Percentiles rank a stretch among this genome's conserved stretches.
phyloP scores from a whole-genome alignment of 2,888 invertebrate species.

The Polietes domitor region DNA sequence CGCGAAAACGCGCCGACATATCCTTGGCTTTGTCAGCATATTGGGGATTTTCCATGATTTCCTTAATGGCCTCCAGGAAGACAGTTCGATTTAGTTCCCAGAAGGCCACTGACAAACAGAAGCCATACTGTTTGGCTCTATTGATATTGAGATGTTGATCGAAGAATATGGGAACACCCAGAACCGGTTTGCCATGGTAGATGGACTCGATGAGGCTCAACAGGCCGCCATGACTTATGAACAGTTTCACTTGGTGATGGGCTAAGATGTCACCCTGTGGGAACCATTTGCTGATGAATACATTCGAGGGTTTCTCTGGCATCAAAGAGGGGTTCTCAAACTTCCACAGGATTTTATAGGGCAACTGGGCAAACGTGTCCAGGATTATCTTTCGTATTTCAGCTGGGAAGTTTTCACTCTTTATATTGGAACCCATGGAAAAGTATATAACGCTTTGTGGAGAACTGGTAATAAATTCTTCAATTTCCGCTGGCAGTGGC shows the following conservation, averaged over 20 bases:
- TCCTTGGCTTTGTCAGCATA: slow-evolving; percentile 67
- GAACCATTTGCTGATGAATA: slow-evolving; percentile 77
- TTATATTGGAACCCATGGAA: slow-evolving; percentile 80
- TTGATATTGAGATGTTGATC: slow-evolving; percentile 78
- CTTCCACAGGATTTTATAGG: slow-evolving; percentile 80
- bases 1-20: slow-evolving; percentile 74
- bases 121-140: slow-evolving; percentile 72
- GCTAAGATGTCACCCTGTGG: slow-evolving; percentile 79
- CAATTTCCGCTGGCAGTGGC: slow-evolving; percentile 75
- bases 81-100: slow-evolving; percentile 58
- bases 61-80: slow-evolving; percentile 67
- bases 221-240: slow-evolving; percentile 82
- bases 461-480: slow-evolving; percentile 78
- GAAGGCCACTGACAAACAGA: slow-evolving; percentile 71
- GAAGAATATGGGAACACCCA: slow-evolving; percentile 79
- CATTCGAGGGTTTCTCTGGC: slow-evolving; percentile 74
- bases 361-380: slow-evolving; percentile 68
- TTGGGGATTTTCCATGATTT: slow-evolving; percentile 69
- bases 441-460: slow-evolving; percentile 80
- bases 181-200: slow-evolving; percentile 79
- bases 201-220: slow-evolving; percentile 81
- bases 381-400: slow-evolving; percentile 70
- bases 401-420: slow-evolving; percentile 72
- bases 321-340: slow-evolving; percentile 77
- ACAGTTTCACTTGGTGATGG: slow-evolving; percentile 81